phyloP scores from a whole-genome alignment of 1,140 invertebrate genomes.

The Psix sp. region DNA sequence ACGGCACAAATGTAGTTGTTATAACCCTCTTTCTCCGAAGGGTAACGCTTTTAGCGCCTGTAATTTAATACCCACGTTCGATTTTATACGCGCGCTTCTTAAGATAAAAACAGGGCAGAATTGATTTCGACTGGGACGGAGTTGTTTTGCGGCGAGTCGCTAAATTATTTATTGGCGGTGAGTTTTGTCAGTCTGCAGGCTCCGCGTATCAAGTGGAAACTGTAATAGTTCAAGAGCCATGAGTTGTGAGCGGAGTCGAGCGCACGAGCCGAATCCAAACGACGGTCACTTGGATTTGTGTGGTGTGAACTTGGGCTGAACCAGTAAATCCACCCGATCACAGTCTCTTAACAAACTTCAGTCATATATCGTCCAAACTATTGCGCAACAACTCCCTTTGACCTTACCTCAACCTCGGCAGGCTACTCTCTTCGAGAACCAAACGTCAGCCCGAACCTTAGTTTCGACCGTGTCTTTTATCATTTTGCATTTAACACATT shows the following conservation, averaged over 20 bases:
- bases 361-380: conserved; percentile 75
- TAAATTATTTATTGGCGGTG: conserved; percentile 32
- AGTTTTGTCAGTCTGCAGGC: conserved; percentile 15
- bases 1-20: conserved; percentile 43
- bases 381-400: conserved; percentile 69
- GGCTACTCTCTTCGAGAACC: conserved; percentile 57
- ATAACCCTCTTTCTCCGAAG: conserved; percentile 40
- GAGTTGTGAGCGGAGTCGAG: conserved; percentile 66
- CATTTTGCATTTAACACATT: not conserved
- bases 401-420: conserved; percentile 32
- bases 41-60: conserved; percentile 43
- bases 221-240: conserved; percentile 63
- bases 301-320: conserved; percentile 74
- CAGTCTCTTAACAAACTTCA: conserved; percentile 74
- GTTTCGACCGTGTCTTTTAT: conserved; percentile 1
- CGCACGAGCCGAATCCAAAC: conserved; percentile 60
- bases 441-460: conserved; percentile 15
- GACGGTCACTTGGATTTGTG: conserved; percentile 76
- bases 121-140: conserved; percentile 18
- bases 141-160: conserved; percentile 1
- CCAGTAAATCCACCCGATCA: conserved; percentile 76
- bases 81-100: conserved; percentile 32
- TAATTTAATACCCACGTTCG: conserved; percentile 44
- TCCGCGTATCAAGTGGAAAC: conserved; percentile 37
- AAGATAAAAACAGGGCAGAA: conserved; percentile 31